Evolutionary conservation across 2,797 vertebrate species (phyloP).

Genomic region (Phoxinus dragarum): DNA sequence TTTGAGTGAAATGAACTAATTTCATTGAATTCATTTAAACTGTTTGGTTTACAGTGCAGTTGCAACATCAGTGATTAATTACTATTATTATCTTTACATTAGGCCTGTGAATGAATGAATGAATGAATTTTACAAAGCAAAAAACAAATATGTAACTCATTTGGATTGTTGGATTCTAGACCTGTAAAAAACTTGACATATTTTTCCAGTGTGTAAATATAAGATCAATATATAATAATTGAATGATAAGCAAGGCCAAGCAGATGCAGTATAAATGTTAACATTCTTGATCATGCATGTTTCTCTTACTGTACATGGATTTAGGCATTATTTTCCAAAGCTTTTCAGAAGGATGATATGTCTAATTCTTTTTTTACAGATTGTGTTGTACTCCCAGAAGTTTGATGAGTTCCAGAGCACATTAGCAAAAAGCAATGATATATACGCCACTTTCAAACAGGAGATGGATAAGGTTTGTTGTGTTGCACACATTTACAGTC

Average conservation of each 20-base stretch:
- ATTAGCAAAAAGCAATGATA: constrained; percentile 94
- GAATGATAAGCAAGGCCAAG: neutral
- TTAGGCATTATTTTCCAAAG: neutral
- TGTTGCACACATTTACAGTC: neutral
- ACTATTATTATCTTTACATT: neutral
- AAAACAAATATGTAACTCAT: neutral
- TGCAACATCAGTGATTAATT: neutral
- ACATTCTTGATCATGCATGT: neutral
- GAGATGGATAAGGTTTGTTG: constrained; percentile 94
- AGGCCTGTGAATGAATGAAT: neutral
- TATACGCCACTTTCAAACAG: constrained; percentile 91
- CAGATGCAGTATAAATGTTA: neutral
- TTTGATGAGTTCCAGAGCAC: constrained; percentile 98
- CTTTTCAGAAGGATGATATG: neutral
- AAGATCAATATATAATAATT: neutral
- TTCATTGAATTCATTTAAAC: neutral
- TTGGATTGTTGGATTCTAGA: neutral
- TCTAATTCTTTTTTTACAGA: constrained; percentile 70
- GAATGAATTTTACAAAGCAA: neutral
- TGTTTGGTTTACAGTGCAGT: neutral
- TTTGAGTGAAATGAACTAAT: neutral
- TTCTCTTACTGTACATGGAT: neutral
- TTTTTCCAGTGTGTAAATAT: neutral
- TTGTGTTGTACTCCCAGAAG: constrained; percentile 92
- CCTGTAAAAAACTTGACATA: neutral